A percentile compares a stretch with the other conserved stretches of the same genome.
Conservation (phyloP, 2,888 invertebrate species). For the Acleris cristana region DNA sequence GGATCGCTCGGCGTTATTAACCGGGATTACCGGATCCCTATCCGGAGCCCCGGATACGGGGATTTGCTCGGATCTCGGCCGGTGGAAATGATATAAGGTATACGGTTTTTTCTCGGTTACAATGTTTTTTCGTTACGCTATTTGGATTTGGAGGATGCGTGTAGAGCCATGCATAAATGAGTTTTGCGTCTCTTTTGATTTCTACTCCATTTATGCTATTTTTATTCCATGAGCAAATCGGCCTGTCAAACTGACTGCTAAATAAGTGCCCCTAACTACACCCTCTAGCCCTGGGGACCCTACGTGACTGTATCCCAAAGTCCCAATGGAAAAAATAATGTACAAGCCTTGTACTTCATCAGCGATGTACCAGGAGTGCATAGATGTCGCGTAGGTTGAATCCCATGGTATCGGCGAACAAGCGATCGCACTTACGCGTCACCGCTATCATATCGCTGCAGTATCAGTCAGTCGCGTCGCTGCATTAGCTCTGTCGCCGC, state of each 20-base stretch:
- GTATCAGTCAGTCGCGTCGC: conserved; percentile 80
- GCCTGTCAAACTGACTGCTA: not conserved
- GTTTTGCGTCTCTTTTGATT: not conserved
- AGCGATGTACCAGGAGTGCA: conserved; percentile 27
- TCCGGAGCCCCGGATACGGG: conserved; percentile 77
- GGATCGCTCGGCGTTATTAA: conserved; percentile 73
- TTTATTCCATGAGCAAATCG: not conserved
- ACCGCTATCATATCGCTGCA: conserved; percentile 75
- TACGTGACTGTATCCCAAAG: conserved; percentile 33
- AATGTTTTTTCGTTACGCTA: conserved; percentile 46
- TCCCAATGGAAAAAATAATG: conserved; percentile 58
- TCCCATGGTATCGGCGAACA: conserved; percentile 76
- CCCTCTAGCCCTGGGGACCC: conserved; percentile 4
- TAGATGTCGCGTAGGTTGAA: conserved; percentile 40
- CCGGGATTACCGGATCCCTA: conserved; percentile 80
- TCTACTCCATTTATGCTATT: not conserved
- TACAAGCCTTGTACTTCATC: conserved; percentile 49
- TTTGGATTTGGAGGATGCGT: conserved; percentile 39
- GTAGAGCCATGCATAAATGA: conserved; percentile 9
- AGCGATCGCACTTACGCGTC: conserved; percentile 82
- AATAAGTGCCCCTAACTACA: not conserved
- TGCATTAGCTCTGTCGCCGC: conserved; percentile 78
- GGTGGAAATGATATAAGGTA: conserved; percentile 81
- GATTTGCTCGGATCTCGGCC: conserved; percentile 80
- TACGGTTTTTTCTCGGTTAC: conserved; percentile 38